Base-by-base conservation (phyloP, 2,113 vertebrate species). In the Axis porcinus region DNA sequence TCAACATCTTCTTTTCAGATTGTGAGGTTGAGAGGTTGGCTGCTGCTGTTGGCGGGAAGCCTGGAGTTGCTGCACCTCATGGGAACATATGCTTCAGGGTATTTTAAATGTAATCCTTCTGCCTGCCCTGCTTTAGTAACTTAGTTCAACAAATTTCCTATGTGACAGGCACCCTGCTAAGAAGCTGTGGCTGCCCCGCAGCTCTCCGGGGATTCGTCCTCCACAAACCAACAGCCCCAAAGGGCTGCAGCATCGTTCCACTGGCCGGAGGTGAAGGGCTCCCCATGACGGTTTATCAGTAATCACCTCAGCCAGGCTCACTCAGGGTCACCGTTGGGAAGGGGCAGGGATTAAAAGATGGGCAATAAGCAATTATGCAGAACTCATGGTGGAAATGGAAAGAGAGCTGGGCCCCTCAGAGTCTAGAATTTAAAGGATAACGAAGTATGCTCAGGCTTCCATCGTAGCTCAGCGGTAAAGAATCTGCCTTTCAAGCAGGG, bases 21-120 rank as follows among this genome's bases (percentile, higher is more conserved):
- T 47, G 13, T 36, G 28, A 94, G 54, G 78, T 57, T 58, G 43
- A 76, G 86, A 52, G 3, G 19, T 52, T 28, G 86, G 43, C 76
- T 47, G 58, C 58, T 86, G 43, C 70, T 25, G 58, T 86, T 84
- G 11, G 1, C 60, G 36, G 21, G 55, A 91, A 89, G 86, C 25
- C 62, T 88, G 86, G 3, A 8, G 83, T 74, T 27, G 45, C 25
- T 27, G 28, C 27, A 25, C n/a, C 70, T 91, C 82, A 23, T 57
- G 60, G 74, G 78, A 95, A 91, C 50, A 62, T 14, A 55, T 1
- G 36, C 86, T 89, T 86, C 13, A 6, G 50, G 94, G 86, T 50
- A 28, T 83, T 94, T 88, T 83, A 52, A 92, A 93, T 93, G 40
- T 43, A 76, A 89, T 95, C 84, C 54, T 95, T 92, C 83, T 87